Evolutionary conservation across 2,113 vertebrate species (phyloP).

Genomic region (Emydura subglobosa): DNA sequence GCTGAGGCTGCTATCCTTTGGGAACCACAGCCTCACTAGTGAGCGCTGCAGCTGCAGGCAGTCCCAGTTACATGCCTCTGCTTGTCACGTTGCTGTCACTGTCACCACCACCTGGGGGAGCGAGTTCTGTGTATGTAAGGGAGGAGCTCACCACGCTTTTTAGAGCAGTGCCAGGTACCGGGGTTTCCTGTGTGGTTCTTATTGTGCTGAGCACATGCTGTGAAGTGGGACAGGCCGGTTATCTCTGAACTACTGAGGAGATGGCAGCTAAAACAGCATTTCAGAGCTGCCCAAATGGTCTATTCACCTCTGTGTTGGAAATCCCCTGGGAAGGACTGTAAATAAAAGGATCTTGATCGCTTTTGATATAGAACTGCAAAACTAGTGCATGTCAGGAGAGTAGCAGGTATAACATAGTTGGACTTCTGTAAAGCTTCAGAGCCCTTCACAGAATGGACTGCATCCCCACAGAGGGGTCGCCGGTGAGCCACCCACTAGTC

Average conservation of each 20-base stretch:
- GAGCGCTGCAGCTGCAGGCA: background rate
- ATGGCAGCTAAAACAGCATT: background rate
- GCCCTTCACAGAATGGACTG: background rate
- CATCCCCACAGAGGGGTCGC: background rate
- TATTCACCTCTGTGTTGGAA: background rate
- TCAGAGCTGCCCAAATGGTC: background rate
- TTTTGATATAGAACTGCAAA: background rate
- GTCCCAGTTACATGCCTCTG: background rate
- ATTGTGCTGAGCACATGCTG: rapidly evolving
- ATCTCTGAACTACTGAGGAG: background rate
- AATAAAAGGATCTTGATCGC: background rate
- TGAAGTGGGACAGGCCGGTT: rapidly evolving
- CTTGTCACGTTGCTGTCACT: background rate
- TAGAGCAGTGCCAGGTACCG: background rate
- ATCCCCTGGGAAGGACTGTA: background rate
- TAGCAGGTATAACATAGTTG: rapidly evolving
- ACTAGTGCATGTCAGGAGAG: rapidly evolving
- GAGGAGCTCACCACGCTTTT: slow-evolving; percentile 3
- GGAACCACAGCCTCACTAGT: background rate
- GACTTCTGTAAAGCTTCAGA: background rate
- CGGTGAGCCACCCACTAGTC: background rate
- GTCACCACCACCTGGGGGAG: background rate
- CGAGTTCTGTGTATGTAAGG: background rate
- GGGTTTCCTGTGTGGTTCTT: slow-evolving; percentile 41
- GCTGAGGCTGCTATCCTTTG: background rate